These are phyloP conservation scores for Piprites chloris DNA, from an alignment of 2,113 vertebrate species.

Conservation along the genomic window DNA sequence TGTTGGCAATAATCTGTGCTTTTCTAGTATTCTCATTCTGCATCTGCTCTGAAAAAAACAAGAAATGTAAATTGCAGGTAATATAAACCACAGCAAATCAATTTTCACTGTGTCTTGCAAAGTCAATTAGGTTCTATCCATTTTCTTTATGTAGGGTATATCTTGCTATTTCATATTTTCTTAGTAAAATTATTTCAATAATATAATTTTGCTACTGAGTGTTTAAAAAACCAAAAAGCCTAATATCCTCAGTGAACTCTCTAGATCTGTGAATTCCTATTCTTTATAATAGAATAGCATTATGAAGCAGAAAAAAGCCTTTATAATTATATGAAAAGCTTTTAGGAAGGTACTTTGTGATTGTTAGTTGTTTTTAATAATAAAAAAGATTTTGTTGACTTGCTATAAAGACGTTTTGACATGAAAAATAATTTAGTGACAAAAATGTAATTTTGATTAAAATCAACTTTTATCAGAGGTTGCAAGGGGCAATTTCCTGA, in stretches of 20 bases:
- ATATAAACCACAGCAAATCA: not conserved
- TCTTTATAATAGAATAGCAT: not conserved
- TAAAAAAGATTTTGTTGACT: not conserved
- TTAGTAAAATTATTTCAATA: not conserved
- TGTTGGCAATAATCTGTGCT: not conserved
- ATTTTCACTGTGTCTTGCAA: not conserved
- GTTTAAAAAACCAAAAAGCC: not conserved
- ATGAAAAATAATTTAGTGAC: not conserved
- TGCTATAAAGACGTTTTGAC: not conserved
- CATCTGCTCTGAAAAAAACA: not conserved
- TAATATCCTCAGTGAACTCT: not conserved
- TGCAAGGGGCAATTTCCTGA: not conserved
- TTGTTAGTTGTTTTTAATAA: not conserved
- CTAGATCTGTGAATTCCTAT: not conserved
- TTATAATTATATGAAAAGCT: not conserved
- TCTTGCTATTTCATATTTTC: rapidly evolving
- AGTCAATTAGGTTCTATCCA: not conserved
- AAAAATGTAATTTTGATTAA: not conserved
- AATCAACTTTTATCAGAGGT: not conserved
- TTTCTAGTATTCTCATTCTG: not conserved
- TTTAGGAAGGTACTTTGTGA: not conserved
- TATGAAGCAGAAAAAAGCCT: not conserved
- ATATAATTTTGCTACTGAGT: not conserved
- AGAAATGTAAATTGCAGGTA: not conserved
- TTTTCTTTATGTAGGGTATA: not conserved